Base-by-base conservation (phyloP, 2,797 vertebrate genomes). In the Cercopithecus petaurista region DNA sequence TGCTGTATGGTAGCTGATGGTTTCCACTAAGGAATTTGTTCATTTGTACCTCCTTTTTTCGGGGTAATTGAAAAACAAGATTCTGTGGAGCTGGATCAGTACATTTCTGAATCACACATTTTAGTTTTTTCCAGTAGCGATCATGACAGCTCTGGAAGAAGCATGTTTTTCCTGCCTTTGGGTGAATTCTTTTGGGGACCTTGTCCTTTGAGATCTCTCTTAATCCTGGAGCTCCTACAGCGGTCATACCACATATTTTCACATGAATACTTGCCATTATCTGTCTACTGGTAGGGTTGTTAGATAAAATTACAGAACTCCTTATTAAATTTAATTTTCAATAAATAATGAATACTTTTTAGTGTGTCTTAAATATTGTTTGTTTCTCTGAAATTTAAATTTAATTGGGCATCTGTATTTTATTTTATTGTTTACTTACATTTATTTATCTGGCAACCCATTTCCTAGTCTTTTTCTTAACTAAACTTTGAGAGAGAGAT, bases 351-450 rank as follows among this genome's bases (percentile, higher is more conserved):
- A 83, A 84, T 85, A 57, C 7, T 39, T 85, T 84, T 88, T 77
- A 77, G 28, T 75, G 1, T 80, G 11, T 92, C 36, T 52, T 46
- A 77, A 28, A 85, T 93, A 72, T 22, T 97, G 30, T 15, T 70
- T 93, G 26, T 77, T 96, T 96, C 75, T 61, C 57, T 95, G 64
- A 87, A 95, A 88, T 94, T 94, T 21, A 92, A 5, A 61, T 88
- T 96, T 75, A 94, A 79, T 11, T 85, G 33, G 64, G 11, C 72
- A 48, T 57, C 4, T 76, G 55, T 90, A 73, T 81, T 75, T 39
- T 39, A 55, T 26, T 84, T 88, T 10, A 67, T 81, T 46, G 7
- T 90, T 87, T 39, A 72, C 41, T 93, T 22, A 22, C 84, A 64
- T 64, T 77, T 89, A 55, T 64, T 95, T 77, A 9, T 85, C n/a